These are phyloP conservation scores for Coecobrya sp. DNA, from an alignment of 2,888 invertebrate species.

Conservation along the genomic window DNA sequence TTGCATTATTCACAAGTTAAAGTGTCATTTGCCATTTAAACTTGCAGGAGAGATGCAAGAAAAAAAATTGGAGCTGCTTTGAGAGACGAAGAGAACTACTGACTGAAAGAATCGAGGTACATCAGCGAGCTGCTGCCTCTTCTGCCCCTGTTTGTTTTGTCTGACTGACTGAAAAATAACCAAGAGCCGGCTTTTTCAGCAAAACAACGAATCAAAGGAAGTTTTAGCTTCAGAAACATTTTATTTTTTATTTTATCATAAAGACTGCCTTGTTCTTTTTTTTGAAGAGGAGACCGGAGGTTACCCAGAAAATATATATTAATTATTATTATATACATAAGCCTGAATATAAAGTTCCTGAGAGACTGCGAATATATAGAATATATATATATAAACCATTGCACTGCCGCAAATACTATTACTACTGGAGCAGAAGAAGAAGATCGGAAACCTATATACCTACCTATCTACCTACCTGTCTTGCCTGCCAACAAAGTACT, in stretches of 20 bases:
- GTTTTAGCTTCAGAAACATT: conserved; percentile 6
- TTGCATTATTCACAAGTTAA: conserved; percentile 41
- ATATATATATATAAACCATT: not conserved
- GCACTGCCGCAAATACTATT: conserved; percentile 42
- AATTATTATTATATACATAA: conserved; percentile 1
- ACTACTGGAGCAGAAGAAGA: not conserved
- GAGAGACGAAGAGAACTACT: not conserved
- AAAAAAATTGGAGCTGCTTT: conserved; percentile 55
- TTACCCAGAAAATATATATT: not conserved
- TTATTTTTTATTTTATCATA: not conserved
- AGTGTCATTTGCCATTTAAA: conserved; percentile 81
- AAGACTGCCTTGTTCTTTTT: conserved; percentile 43
- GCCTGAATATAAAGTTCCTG: conserved; percentile 43
- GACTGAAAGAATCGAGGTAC: conserved; percentile 30
- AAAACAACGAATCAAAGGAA: conserved; percentile 15
- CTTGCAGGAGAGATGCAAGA: conserved; percentile 77
- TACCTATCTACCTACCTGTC: too few relatives aligned
- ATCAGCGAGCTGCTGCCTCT: conserved; percentile 2
- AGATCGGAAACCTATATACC: not conserved
- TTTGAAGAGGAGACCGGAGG: conserved; percentile 47
- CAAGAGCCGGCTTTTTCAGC: conserved; percentile 50
- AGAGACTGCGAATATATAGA: conserved; percentile 39
- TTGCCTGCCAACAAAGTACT: too few relatives aligned
- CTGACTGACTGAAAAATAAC: conserved; percentile 51
- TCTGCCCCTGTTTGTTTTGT: conserved; percentile 9